Percentiles rank a stretch among this genome's conserved stretches.
Evolutionary conservation across 2,888 invertebrate species (phyloP).

Genomic region (Drosophila phalerata): DNA sequence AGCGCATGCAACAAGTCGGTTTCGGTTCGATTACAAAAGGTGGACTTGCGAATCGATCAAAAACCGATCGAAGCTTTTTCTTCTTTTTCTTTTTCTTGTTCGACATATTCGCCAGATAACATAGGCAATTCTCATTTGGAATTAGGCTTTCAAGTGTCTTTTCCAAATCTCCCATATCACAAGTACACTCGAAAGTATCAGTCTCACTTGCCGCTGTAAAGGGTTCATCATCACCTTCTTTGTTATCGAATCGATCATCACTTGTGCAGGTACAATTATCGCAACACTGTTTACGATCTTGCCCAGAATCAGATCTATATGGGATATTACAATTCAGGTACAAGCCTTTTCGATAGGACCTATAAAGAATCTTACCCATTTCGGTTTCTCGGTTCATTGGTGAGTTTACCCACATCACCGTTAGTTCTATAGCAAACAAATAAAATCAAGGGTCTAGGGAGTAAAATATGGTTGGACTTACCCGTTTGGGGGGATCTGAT

Average conservation of each 20-base stretch:
- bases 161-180: constrained; percentile 32
- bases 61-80: constrained; percentile 16
- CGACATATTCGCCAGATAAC: constrained; percentile 17
- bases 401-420: no score
- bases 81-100: constrained; percentile 13
- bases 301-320: constrained; percentile 2
- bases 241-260: neutral
- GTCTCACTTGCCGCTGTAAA: neutral
- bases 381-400: neutral
- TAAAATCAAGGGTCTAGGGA: neutral
- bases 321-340: neutral
- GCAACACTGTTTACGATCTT: neutral
- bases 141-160: constrained; percentile 25
- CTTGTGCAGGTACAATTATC: neutral
- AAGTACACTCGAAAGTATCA: constrained; percentile 8
- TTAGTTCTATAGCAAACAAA: neutral
- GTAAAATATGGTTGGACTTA: neutral
- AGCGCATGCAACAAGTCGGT: constrained; percentile 7
- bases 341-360: fast-evolving
- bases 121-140: constrained; percentile 38
- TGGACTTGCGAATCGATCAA: constrained; percentile 59
- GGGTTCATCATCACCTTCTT: neutral
- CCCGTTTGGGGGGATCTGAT: neutral
- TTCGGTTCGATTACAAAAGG: constrained; percentile 56
- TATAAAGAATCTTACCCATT: neutral